Base-by-base conservation (phyloP, 1,140 invertebrate species). In the Mizuhopecten yessoensis region DNA sequence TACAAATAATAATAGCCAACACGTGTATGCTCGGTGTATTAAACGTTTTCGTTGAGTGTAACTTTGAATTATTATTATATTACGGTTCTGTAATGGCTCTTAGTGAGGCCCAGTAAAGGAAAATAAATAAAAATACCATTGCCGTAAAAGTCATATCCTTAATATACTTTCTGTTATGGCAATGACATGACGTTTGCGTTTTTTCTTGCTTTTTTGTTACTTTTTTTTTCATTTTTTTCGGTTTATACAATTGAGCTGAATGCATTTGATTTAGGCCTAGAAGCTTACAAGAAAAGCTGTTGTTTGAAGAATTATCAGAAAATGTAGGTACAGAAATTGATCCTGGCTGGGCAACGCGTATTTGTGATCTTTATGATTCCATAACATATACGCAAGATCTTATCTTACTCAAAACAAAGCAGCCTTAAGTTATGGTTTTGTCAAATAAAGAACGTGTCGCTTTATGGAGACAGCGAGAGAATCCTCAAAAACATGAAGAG, bases 381-480 rank as follows among this genome's bases (percentile, higher is more conserved):
- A 75, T 75, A 29, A 29, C n/a, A 29, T 5, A n/a, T 29, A 29
- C n/a, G 23, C n/a, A 75, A 29, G 57, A 75, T 29, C n/a, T 29
- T 0, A 75, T 75, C 17, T 75, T 75, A 13, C 57, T 75, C 0
- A 75, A 29, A 75, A 75, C 3, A n/a, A 75, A 75, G 29, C 57
- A 75, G n/a, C 23, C 57, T 3, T 7, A n/a, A 75, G 45, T n/a
- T 20, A 87, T 90, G 90, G 90, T 33, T 33, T 87, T 49, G 33
- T 49, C 86, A 34, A 87, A 36, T 34, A 45, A 45, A 87, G 90
- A 87, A 34, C 34, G 86, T 34, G 29, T 45, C 33, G 90, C 90
- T 1, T 33, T 90, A 20, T 90, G 90, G 86, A 9, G 90, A 34
- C 33, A 87, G 36, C 33, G 39, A n/a, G 90, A 17, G 36, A 90